phyloP scores from a whole-genome alignment of 2,113 vertebrate species.

The Vulpes ferrilata region DNA sequence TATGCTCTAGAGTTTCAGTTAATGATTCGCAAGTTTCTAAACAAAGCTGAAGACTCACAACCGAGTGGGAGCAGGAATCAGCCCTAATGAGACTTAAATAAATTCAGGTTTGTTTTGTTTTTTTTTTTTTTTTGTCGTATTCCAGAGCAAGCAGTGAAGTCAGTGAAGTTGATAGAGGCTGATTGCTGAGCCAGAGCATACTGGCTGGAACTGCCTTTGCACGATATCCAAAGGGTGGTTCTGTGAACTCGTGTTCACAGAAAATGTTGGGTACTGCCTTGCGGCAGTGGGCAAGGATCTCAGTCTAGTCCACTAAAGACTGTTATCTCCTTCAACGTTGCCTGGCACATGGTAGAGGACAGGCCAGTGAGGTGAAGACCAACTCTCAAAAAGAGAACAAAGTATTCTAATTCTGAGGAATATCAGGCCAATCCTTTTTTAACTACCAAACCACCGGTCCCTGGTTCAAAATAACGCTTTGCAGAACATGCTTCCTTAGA shows the following conservation, averaged over 20 bases:
- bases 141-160: neutral
- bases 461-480: conserved; percentile 45
- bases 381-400: conserved; percentile 37
- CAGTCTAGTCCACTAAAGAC: neutral
- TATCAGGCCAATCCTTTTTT: conserved; percentile 18
- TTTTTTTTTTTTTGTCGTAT: neutral
- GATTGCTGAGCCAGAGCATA: neutral
- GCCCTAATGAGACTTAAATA: conserved; percentile 74
- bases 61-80: conserved; percentile 58
- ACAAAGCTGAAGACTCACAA: conserved; percentile 77
- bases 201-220: neutral
- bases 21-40: conserved; percentile 85
- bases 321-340: neutral
- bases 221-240: neutral
- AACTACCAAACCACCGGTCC: neutral
- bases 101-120: neutral
- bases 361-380: neutral
- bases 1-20: conserved; percentile 83
- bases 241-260: neutral
- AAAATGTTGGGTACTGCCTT: neutral
- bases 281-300: neutral
- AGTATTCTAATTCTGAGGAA: neutral
- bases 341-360: neutral
- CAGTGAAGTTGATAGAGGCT: neutral
- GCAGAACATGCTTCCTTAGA: conserved; percentile 53